Conservation (phyloP, 92 coral and sea anemone genomes). For the Zoanthus gigantus region DNA sequence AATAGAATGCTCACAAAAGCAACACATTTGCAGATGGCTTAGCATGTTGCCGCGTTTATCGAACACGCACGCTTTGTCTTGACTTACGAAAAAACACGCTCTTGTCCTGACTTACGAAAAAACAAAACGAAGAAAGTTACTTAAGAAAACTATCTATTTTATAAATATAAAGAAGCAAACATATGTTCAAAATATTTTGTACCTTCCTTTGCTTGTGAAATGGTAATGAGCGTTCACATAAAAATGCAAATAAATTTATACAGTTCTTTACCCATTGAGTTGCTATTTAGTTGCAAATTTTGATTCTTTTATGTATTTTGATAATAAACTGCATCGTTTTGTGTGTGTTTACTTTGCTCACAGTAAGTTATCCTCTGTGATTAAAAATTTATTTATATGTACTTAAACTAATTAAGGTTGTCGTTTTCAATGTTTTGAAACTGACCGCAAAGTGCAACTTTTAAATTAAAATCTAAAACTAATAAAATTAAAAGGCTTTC, state of each 20-base stretch:
- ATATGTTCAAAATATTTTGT: neutral
- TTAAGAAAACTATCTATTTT: neutral
- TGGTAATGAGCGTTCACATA: conserved; percentile 8
- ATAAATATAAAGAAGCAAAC: neutral
- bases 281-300: conserved; percentile 1
- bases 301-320: conserved; percentile 36
- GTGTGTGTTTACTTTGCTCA: conserved; percentile 39
- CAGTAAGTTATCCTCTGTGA: conserved; percentile 36
- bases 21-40: neutral
- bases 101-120: no score
- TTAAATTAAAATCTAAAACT: neutral
- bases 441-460: conserved; percentile 8
- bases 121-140: neutral
- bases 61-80: neutral
- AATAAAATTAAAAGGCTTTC: neutral
- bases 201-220: neutral
- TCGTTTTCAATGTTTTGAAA: neutral
- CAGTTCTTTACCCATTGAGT: neutral
- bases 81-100: neutral
- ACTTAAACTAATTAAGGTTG: conserved; percentile 42
- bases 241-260: neutral
- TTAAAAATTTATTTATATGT: conserved; percentile 29
- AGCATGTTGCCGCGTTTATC: neutral
- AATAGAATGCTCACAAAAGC: neutral
- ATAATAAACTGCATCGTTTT: conserved; percentile 29